Evolutionary conservation across 2,113 vertebrate genomes (phyloP).

Genomic region (Rhodinocichla rosea): DNA sequence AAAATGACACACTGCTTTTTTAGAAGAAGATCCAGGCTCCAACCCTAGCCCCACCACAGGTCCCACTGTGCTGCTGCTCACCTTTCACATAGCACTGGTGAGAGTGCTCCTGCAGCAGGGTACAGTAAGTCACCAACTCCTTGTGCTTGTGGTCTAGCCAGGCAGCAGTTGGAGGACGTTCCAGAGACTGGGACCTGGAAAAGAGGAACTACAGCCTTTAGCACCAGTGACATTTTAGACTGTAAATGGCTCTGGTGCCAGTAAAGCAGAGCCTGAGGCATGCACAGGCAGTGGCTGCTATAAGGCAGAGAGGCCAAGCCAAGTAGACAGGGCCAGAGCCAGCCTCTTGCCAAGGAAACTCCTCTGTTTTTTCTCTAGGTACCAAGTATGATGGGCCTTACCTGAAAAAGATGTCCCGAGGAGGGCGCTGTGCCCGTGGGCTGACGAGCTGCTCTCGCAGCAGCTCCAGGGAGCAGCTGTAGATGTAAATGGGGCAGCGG

Average conservation of each 20-base stretch:
- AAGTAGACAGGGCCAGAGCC: not conserved
- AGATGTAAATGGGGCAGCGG: constrained; percentile 90
- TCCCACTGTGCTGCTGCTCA: not conserved
- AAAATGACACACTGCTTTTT: not conserved
- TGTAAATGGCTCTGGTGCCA: not conserved
- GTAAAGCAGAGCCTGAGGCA: not conserved
- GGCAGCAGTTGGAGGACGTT: constrained; percentile 79
- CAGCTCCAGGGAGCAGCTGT: constrained; percentile 89
- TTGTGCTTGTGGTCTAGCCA: constrained; percentile 91
- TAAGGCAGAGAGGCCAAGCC: not conserved
- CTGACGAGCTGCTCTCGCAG: constrained; percentile 89
- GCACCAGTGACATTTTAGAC: not conserved
- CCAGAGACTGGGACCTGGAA: constrained; percentile 85
- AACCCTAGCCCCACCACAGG: not conserved
- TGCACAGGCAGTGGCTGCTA: not conserved
- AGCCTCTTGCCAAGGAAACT: not conserved
- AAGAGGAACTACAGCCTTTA: not conserved
- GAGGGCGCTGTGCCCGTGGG: constrained; percentile 73
- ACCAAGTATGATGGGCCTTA: constrained; percentile 31
- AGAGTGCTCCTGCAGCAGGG: constrained; percentile 91
- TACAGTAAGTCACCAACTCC: constrained; percentile 88
- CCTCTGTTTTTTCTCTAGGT: not conserved
- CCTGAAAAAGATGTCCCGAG: constrained; percentile 89
- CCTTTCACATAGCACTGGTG: constrained; percentile 93
- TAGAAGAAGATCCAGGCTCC: not conserved